Evolutionary conservation across 35 echinoderm and acorn worm species (phyloP).

Genomic region (Heliocidaris erythrogramma): DNA sequence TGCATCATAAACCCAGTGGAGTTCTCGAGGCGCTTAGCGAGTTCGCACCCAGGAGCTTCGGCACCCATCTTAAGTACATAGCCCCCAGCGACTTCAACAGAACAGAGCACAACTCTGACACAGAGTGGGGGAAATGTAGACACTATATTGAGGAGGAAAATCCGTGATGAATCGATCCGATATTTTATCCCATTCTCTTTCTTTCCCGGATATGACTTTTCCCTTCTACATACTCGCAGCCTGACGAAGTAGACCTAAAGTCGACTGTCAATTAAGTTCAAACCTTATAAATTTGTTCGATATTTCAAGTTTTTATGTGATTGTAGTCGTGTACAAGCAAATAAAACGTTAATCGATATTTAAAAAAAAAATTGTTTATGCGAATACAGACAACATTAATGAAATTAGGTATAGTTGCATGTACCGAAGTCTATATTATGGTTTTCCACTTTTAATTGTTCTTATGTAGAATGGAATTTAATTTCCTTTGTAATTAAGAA

Average conservation of each 20-base stretch:
- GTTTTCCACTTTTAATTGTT: no score
- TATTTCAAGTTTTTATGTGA: no score
- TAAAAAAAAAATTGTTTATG: no score
- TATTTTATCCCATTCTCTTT: background rate
- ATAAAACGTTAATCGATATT: no score
- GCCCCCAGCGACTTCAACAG: background rate
- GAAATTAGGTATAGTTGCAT: no score
- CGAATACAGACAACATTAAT: no score
- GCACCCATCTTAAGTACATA: conserved; percentile 4
- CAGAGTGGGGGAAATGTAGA: background rate
- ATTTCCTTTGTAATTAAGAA: background rate
- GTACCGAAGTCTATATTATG: no score
- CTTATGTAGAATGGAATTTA: background rate
- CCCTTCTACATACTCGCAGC: no score
- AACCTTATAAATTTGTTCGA: no score
- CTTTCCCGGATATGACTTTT: background rate
- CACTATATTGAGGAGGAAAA: background rate
- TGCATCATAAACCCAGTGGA: background rate
- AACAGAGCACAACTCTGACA: background rate
- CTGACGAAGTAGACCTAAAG: no score
- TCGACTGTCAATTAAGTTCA: no score
- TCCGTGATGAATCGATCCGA: background rate
- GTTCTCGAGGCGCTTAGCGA: background rate
- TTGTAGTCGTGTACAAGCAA: no score
- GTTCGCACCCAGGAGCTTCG: background rate